phyloP scores from a whole-genome alignment of 2,888 invertebrate genomes.

The Eulithis prunata region DNA sequence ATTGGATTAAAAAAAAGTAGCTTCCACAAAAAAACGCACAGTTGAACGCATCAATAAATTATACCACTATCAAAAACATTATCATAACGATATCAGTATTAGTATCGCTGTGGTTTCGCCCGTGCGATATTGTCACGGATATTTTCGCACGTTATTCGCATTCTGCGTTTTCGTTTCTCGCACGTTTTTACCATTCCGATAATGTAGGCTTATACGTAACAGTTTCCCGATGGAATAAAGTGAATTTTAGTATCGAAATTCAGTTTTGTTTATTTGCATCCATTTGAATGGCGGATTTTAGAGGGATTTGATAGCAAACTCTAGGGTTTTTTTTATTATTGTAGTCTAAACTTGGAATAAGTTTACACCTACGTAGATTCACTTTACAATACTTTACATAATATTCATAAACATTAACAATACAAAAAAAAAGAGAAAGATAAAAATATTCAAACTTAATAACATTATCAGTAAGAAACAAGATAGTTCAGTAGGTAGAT shows the following conservation, averaged over 20 bases:
- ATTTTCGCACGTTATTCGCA: slow-evolving; percentile 6
- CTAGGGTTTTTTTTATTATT: neutral
- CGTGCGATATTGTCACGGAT: slow-evolving; percentile 20
- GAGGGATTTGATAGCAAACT: slow-evolving; percentile 7
- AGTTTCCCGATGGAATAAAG: slow-evolving; percentile 16
- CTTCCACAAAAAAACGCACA: no score
- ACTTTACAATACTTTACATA: no score
- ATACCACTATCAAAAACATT: no score
- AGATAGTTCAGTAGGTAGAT: no score
- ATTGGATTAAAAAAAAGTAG: no score
- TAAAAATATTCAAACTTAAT: no score
- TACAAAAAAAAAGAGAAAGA: no score
- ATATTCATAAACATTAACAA: no score
- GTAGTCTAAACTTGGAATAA: neutral
- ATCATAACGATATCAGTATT: neutral
- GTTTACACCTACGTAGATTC: no score
- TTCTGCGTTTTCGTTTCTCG: slow-evolving; percentile 5
- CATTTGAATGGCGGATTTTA: slow-evolving; percentile 5
- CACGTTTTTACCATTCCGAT: slow-evolving; percentile 32
- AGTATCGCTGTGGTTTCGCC: slow-evolving; percentile 18
- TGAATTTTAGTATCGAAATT: slow-evolving; percentile 21
- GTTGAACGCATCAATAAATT: no score
- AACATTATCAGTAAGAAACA: no score
- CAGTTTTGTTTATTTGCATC: slow-evolving; percentile 15
- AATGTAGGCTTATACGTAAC: slow-evolving; percentile 27